Evolutionary conservation across 2,113 vertebrate genomes (phyloP), one percentile per base, ranked within the genome.

Genomic region (Poicephalus meyeri): DNA sequence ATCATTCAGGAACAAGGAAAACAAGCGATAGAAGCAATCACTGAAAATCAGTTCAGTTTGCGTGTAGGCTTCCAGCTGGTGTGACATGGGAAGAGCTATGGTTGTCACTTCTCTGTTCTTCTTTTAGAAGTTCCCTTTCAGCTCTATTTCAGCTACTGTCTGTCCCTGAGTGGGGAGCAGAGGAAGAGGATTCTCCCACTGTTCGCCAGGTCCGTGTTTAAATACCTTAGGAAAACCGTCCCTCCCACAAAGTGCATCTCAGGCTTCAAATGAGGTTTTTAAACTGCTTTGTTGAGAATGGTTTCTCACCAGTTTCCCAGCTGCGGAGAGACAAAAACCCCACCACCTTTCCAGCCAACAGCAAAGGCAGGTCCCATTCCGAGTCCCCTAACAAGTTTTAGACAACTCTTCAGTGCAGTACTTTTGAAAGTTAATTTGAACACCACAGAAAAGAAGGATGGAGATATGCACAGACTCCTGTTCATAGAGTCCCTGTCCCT

Each of bases 161-260:
- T 7, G 17, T 44, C 26, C 35, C 39, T 37, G 20, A 63, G 41
- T 0, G 0, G 33, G 65, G 7, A 87, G 52, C 37, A 79, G 85
- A 68, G 26, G 46, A 76, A 82, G 13, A 1, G 1, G 77, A 25
- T 70, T 65, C 31, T 88, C 50, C 19, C 24, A 35, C 7, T 7
- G 4, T 39, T 55, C 42, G 29, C 50, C 39, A 68, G 42, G 35
- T 19, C 26, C 11, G 10, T 0, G 0, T 46, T 80, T 47, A 47
- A 85, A 65, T 21, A n/a, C 7, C 23, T 80, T 15, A 26, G 29
- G 56, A 94, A 86, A 96, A 78, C 13, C 9, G 55, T 65, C 18
- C 17, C 7, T 68, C 9, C 6, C 10, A 1, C 21, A 60, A 52
- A 66, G 29, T 11, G 25, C 10, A 28, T 37, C 20, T 52, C 17